These are phyloP conservation scores for Cryptus viduatorius DNA, from an alignment of 2,888 invertebrate genomes.

Conservation along the genomic window DNA sequence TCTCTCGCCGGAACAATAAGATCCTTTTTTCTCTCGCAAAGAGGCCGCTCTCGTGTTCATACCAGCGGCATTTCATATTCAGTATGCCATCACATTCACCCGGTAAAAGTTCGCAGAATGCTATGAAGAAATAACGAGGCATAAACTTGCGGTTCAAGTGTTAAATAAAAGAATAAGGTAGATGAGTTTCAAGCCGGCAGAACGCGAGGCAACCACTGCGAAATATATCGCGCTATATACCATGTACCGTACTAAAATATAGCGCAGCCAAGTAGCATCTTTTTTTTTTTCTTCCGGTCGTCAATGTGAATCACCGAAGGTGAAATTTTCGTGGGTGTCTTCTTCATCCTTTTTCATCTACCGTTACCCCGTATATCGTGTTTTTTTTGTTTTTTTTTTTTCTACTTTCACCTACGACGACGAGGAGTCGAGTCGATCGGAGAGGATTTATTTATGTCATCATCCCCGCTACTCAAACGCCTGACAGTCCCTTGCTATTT, in stretches of 20 bases:
- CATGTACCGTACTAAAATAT: not conserved
- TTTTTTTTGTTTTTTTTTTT: not conserved
- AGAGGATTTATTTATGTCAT: slow-evolving; percentile 48
- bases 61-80: not conserved
- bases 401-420: not conserved
- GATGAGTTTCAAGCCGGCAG: slow-evolving; percentile 13
- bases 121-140: not conserved
- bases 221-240: not conserved
- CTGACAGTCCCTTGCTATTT: not conserved
- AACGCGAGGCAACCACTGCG: not conserved
- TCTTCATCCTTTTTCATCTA: not conserved
- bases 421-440: slow-evolving; percentile 4
- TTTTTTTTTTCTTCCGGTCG: slow-evolving; percentile 9
- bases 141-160: slow-evolving; percentile 13
- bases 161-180: slow-evolving; percentile 30
- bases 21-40: not conserved
- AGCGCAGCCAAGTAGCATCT: not conserved
- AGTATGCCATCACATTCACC: not conserved
- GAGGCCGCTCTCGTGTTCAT: not conserved
- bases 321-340: slow-evolving; percentile 25
- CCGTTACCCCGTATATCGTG: not conserved
- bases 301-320: slow-evolving; percentile 21
- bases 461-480: not conserved
- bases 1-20: no score
- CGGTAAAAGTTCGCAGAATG: not conserved